These are phyloP conservation scores for Coreius guichenoti DNA, from an alignment of 2,797 vertebrate species.

Conservation along the genomic window DNA sequence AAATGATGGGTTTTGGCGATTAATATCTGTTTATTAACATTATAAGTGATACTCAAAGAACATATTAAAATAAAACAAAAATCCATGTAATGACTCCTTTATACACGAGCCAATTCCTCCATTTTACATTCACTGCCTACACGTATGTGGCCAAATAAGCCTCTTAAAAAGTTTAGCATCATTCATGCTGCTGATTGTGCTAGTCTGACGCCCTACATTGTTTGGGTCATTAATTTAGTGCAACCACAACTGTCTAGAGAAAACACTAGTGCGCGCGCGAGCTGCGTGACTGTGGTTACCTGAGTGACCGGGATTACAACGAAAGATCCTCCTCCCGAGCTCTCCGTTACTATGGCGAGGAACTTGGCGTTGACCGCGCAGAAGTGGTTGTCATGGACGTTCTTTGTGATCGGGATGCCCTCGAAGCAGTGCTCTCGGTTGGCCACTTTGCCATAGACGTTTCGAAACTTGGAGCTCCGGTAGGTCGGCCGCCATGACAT, in stretches of 20 bases:
- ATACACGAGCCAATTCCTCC: not conserved
- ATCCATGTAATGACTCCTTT: not conserved
- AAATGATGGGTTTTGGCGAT: not conserved
- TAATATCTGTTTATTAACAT: not conserved
- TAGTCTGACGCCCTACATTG: slow-evolving; percentile 26
- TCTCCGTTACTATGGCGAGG: slow-evolving; percentile 95
- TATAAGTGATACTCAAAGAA: not conserved
- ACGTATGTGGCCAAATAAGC: not conserved
- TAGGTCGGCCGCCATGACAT: slow-evolving; percentile 99
- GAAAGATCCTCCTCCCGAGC: slow-evolving; percentile 92
- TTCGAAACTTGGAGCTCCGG: slow-evolving; percentile 99
- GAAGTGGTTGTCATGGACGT: slow-evolving; percentile 98
- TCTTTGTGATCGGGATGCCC: slow-evolving; percentile 96
- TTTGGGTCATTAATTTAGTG: slow-evolving; percentile 53
- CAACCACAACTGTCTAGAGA: slow-evolving; percentile 15
- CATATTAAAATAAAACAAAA: not conserved
- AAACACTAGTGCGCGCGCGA: slow-evolving; percentile 6
- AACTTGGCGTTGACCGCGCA: slow-evolving; percentile 94
- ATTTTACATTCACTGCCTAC: not conserved
- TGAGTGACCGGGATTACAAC: slow-evolving; percentile 92
- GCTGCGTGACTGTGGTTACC: slow-evolving; percentile 75
- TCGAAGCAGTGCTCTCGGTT: slow-evolving; percentile 97
- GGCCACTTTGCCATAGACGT: slow-evolving; percentile 95
- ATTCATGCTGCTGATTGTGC: slow-evolving; percentile 7
- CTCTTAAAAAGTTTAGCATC: not conserved